Base-by-base conservation (phyloP, 2,113 vertebrate genomes). In the Colossoma macropomum region DNA sequence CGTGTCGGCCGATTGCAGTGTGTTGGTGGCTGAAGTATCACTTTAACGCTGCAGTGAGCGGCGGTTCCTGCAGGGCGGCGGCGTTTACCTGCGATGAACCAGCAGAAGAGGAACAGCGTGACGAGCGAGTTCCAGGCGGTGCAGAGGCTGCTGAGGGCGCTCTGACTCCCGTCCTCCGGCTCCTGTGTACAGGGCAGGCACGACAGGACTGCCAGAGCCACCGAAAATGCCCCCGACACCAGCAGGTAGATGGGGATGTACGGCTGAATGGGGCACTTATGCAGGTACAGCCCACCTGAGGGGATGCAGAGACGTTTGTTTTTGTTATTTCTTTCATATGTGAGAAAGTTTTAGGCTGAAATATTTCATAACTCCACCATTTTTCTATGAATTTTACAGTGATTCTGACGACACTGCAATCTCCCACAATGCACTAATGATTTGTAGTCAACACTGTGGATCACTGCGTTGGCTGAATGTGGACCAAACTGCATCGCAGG, bases 221-320 rank as follows among this genome's bases (percentile, higher is more conserved):
- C 8, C 0, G 83, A 50, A 62, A 89, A 89, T 19, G 48, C 85
- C 32, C 90, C 90, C 4, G 73, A 81, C 54, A 89, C 90, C 66
- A 91, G 21, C 76, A 91, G 82, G 84, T 89, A 91, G 19, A 91
- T 79, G 4, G 90, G 90, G 21, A 91, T 88, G n/a, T 85, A 81
- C 10, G 11, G 86, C 86, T 89, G 82, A 4, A 5, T 13, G 5
- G 85, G 85, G 71, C 90, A 91, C 0, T 25, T 28, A 0, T 91
- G 12, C 84, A 87, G 75, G 74, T 89, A 84, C 65, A 88, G 28
- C 3, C 16, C 75, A 75, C 90, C 90, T 91, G 41, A 23, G 16
- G 27, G 21, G 27, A n/a, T 21, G 5, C 9, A 48, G 34, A 9
- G 19, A 72, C 10, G n/a, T 19, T 11, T 1, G 34, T 56, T 4